Conservation (phyloP, 1,140 invertebrate genomes). For the Drepana arcuata region DNA sequence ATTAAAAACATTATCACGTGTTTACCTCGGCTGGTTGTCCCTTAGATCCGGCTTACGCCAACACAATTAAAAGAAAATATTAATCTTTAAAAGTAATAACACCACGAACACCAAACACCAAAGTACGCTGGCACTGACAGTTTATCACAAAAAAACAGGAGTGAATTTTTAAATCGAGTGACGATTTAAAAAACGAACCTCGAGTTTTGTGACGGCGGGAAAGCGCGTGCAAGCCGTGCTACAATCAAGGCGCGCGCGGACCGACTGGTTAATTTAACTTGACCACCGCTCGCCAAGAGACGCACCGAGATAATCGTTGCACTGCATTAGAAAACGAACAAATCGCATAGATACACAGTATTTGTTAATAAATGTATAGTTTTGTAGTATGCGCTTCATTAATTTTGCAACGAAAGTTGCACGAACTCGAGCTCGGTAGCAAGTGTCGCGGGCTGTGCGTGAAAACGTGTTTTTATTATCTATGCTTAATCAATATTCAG, state of each 20-base stretch:
- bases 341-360: constrained; percentile 21
- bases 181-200: constrained; percentile 22
- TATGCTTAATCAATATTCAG: no score
- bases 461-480: no score
- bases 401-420: no score
- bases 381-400: no score
- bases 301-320: constrained; percentile 20
- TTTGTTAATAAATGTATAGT: constrained; percentile 23
- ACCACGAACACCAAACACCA: constrained; percentile 32
- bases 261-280: constrained; percentile 14
- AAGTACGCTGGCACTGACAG: no score
- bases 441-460: no score
- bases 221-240: no score
- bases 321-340: constrained; percentile 31
- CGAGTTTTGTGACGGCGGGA: constrained; percentile 16
- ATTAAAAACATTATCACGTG: constrained; percentile 23
- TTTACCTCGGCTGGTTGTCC: constrained; percentile 30
- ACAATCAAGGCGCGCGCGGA: constrained; percentile 16
- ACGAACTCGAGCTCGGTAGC: no score
- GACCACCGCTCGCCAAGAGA: no score
- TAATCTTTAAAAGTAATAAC: no score
- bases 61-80: constrained; percentile 18
- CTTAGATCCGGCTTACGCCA: constrained; percentile 25
- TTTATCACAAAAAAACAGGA: constrained; percentile 32
- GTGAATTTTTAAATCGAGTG: constrained; percentile 19